Conservation (phyloP, 2,113 vertebrate species). For the Silurus meridionalis region DNA sequence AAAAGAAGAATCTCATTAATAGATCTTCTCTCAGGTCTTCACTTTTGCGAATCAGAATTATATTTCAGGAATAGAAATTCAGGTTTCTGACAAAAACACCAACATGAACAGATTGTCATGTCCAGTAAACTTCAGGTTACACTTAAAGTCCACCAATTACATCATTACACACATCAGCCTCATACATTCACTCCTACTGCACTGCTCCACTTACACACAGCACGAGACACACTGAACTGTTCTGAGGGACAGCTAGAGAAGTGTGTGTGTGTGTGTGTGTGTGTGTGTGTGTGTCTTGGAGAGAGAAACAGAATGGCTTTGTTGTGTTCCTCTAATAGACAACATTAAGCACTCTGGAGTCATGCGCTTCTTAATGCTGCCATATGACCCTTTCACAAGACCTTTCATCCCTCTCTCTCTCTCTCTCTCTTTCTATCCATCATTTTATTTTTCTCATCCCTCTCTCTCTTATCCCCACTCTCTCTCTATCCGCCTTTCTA, state of each 20-base stretch:
- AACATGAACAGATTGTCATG: neutral
- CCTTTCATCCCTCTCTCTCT: neutral
- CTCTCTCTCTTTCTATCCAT: no score
- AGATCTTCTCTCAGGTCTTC: neutral
- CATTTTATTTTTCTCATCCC: neutral
- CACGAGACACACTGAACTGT: neutral
- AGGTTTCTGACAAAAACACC: neutral
- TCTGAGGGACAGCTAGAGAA: neutral
- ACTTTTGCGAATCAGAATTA: neutral
- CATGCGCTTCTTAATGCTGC: conserved; percentile 5
- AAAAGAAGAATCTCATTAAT: neutral
- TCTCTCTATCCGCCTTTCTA: neutral
- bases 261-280: neutral
- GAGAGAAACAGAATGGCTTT: conserved; percentile 14
- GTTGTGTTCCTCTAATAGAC: conserved; percentile 27
- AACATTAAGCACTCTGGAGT: conserved; percentile 32
- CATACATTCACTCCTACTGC: no score
- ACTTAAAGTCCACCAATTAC: neutral
- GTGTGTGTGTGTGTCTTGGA: conserved; percentile 7
- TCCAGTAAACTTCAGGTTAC: neutral
- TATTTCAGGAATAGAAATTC: neutral
- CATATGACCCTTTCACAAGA: conserved; percentile 48
- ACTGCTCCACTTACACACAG: neutral
- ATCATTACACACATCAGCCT: neutral
- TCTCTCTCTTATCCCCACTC: neutral